A percentile compares a stretch with the other conserved stretches of the same genome.
Evolutionary conservation across 2,888 invertebrate species (phyloP).

Genomic region (Eustalomyia histrio): DNA sequence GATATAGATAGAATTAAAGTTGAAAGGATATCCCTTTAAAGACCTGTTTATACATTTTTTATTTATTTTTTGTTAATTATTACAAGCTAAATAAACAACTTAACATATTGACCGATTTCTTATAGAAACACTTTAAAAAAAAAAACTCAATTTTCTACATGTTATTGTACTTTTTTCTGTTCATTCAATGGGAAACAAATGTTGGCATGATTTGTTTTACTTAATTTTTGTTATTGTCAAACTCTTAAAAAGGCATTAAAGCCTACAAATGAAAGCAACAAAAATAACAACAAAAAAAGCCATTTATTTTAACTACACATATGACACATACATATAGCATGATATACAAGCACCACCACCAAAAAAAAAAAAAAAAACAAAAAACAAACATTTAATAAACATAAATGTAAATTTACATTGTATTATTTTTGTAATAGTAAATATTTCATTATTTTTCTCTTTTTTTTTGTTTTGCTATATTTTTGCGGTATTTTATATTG

Average conservation of each 20-base stretch:
- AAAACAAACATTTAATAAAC: too few relatives aligned
- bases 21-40: too few relatives aligned
- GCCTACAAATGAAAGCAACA: constrained; percentile 31
- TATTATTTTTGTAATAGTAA: constrained; percentile 1
- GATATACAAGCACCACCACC: background rate
- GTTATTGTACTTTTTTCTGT: constrained; percentile 34
- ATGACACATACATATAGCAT: constrained; percentile 46
- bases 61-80: too few relatives aligned
- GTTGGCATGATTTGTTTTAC: constrained; percentile 3
- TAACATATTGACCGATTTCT: background rate
- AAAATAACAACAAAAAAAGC: constrained; percentile 1
- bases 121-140: background rate
- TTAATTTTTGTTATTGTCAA: background rate
- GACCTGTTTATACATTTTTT: too few relatives aligned
- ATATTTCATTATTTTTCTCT: background rate
- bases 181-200: constrained; percentile 11
- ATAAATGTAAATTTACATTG: background rate
- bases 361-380: background rate
- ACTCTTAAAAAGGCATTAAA: constrained; percentile 60
- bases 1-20: too few relatives aligned
- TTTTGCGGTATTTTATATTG: background rate
- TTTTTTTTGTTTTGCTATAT: background rate
- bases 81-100: too few relatives aligned
- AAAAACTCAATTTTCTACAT: constrained; percentile 28
- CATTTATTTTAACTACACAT: constrained; percentile 55